Evolutionary conservation across 1,140 invertebrate species (phyloP), one percentile per base, ranked within the genome.

Genomic region (Aphelinus atriplicis): DNA sequence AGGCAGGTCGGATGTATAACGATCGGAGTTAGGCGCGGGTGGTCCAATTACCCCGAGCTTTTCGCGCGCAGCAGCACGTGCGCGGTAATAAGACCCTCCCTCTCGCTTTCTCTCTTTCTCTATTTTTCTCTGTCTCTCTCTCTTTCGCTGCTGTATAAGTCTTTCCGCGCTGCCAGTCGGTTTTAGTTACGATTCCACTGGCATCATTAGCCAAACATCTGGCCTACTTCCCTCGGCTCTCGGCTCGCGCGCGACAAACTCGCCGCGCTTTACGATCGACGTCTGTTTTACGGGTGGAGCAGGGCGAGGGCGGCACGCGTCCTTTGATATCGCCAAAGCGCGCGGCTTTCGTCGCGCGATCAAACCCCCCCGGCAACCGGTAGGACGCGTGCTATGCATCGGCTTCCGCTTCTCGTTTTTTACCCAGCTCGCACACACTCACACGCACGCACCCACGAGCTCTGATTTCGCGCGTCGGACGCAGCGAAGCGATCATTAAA

Each of bases 181-280:
- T 79, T 83, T 84, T 81, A 81, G 84, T 85, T 85, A 84, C 84
- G 84, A 85, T 84, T 84, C 82, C 83, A 82, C 83, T 86, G 84
- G 85, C 83, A 86, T 86, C 84, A 86, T 86, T 86, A 86, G 83
- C 82, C 83, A 85, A 84, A 86, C 84, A 85, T 86, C 84, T 86
- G 84, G 84, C 77, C 79, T 78, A 81, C 81, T 84, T 81, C 80
- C 81, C 80, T 75, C 26, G 26, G 26, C 26, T 26, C 26, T 26
- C 26, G 26, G 26, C 26, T 26, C 26, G 26, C 26, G 26, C 26
- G 26, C 26, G 26, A 26, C 26, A 26, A 26, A 26, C 26, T 26
- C 26, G 26, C 26, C 26, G 26, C 26, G 26, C 26, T 26, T 26
- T 26, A 26, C 26, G 26, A 26, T 26, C 26, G 26, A 26, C 26